Conservation (phyloP, 2,888 invertebrate species). For the Leucophora obtusa region DNA sequence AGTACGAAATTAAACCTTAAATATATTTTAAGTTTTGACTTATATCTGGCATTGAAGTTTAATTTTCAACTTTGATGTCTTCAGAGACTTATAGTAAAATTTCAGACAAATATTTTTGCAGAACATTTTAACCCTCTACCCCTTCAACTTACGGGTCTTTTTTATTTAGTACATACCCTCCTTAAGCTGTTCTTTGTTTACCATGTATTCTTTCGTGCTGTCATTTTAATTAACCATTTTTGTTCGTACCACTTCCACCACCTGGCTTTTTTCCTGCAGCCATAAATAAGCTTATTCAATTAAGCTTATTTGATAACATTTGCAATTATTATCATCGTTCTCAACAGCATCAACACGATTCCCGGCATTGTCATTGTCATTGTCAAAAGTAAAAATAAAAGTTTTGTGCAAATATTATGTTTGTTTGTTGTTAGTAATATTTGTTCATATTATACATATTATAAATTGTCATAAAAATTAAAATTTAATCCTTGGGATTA, state of each 20-base stretch:
- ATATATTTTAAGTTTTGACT: too few species aligned
- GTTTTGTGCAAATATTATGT: conserved; percentile 3
- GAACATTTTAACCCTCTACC: too few species aligned
- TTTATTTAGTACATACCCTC: too few species aligned
- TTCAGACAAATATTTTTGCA: too few species aligned
- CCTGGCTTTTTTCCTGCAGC: neutral
- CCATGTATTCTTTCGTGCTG: neutral
- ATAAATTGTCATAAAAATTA: conserved; percentile 35
- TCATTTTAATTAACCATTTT: conserved; percentile 18
- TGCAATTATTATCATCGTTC: conserved; percentile 46
- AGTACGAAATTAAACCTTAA: too few species aligned
- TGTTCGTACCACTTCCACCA: neutral
- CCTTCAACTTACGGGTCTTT: too few species aligned
- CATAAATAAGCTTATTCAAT: conserved; percentile 45
- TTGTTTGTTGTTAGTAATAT: conserved; percentile 39
- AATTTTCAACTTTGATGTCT: too few species aligned
- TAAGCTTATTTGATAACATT: conserved; percentile 58
- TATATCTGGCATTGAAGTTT: too few species aligned
- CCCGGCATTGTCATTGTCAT: conserved; percentile 16
- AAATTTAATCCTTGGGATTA: conserved; percentile 50
- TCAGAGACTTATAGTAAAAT: too few species aligned
- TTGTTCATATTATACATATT: conserved; percentile 4
- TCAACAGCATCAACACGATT: conserved; percentile 4
- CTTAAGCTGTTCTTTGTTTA: neutral
- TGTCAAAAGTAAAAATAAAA: conserved; percentile 9